These are phyloP conservation scores for Neopelma chrysocephalum DNA, from an alignment of 2,797 vertebrate genomes.

Conservation along the genomic window DNA sequence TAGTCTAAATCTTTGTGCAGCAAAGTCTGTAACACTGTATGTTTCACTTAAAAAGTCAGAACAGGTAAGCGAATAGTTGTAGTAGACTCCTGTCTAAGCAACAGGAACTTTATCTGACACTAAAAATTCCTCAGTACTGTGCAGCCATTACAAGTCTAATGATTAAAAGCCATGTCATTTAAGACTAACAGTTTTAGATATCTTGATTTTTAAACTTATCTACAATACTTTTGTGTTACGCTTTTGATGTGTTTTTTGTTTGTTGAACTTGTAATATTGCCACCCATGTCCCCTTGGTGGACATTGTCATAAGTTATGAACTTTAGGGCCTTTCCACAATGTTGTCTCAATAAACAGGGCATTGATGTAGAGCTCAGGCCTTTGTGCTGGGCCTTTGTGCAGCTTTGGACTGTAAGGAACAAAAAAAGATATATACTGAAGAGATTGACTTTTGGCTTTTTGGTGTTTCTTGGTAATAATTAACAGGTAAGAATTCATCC, in stretches of 20 bases:
- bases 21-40: not conserved
- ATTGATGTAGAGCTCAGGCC: not conserved
- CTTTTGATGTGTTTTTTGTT: not conserved
- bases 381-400: not conserved
- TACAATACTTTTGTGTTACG: not conserved
- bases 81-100: not conserved
- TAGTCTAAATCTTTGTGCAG: not conserved
- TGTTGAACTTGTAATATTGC: not conserved
- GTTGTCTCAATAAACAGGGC: not conserved
- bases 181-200: not conserved
- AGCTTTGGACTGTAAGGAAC: not conserved
- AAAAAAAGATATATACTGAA: not conserved
- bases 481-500: not conserved
- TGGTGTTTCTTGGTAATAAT: slow-evolving; percentile 1
- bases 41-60: not conserved
- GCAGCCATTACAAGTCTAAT: not conserved
- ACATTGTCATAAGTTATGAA: not conserved
- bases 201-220: not conserved
- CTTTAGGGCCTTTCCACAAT: not conserved
- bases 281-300: not conserved
- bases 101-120: not conserved
- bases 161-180: not conserved
- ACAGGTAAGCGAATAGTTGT: not conserved
- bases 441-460: not conserved
- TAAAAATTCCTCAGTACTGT: not conserved